Evolutionary conservation across 2,113 vertebrate genomes (phyloP), one percentile per base, ranked within the genome.

Genomic region (Loxodonta africana): DNA sequence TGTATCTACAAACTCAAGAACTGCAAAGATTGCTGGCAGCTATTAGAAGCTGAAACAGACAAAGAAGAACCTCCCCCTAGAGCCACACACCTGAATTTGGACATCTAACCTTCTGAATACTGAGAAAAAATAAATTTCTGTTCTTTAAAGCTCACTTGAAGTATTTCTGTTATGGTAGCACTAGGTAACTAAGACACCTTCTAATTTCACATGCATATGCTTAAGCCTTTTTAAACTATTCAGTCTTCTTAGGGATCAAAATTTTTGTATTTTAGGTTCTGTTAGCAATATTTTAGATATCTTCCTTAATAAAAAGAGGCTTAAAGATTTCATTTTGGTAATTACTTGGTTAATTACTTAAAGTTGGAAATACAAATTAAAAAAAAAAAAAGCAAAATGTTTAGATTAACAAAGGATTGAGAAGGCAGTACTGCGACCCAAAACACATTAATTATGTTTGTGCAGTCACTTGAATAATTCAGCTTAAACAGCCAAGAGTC

Each of bases 271-370:
- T 69, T 93, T 26, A 78, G 63, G 12, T 63, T 83, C 28, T 78
- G 88, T 12, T 78, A 8, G 23, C 21, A 80, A 41, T 84, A 12
- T 87, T 84, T 67, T 60, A 80, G 65, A 30, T 87, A 37, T 17
- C 30, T 95, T 57, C 65, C 69, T 67, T 76, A 78, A 78, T 57
- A 60, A 96, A 93, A 77, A 25, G 37, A 91, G 77, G 41, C 20
- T 92, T 89, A 85, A 92, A 83, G 48, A 65, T 46, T 97, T 74
- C 37, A 73, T 48, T 83, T 88, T 88, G 33, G 25, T 77, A 88
- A 76, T 76, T 86, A 41, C 57, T 69, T 94, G 14, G n/a, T 88
- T 46, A 93, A 82, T 86, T 86, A 77, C 10, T 95, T 57, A 84
- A 78, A 87, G 71, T 6, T 74, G 0, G 10, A 84, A 67, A 74